These are phyloP conservation scores for Drosophila kepulauana DNA, from an alignment of 1,140 invertebrate genomes.

Conservation along the genomic window DNA sequence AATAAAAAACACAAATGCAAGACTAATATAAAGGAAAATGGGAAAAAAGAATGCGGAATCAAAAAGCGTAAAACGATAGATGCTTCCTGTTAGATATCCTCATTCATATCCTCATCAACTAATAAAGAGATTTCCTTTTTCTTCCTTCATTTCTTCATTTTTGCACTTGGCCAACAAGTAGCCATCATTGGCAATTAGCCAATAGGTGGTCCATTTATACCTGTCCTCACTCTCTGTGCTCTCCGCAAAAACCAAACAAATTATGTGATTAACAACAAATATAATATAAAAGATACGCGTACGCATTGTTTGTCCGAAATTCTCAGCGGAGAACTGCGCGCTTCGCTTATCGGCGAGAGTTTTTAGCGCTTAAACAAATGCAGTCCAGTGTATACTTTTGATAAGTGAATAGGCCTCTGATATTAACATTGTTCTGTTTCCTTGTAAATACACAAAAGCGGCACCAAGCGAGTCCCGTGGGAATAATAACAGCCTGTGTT, in stretches of 20 bases:
- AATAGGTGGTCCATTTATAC: conserved; percentile 52
- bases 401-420: conserved; percentile 24
- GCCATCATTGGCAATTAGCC: conserved; percentile 30
- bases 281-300: conserved; percentile 57
- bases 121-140: conserved; percentile 74
- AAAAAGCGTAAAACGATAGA: conserved; percentile 24
- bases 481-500: conserved; percentile 66
- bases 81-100: conserved; percentile 66
- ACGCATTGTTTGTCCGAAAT: conserved; percentile 43
- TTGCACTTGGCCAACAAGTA: conserved; percentile 68
- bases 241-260: conserved; percentile 66
- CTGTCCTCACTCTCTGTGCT: conserved; percentile 23
- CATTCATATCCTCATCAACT: conserved; percentile 32
- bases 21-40: too few relatives aligned
- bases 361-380: conserved; percentile 69
- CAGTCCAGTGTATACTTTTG: conserved; percentile 41
- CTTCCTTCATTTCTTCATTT: conserved; percentile 5
- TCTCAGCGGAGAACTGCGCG: background rate
- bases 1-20: conserved; percentile 3
- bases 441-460: conserved; percentile 16
- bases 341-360: conserved; percentile 55
- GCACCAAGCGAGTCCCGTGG: conserved; percentile 57
- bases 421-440: conserved; percentile 49
- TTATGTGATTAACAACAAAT: conserved; percentile 74
- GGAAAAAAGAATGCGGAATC: conserved; percentile 11